Conservation (phyloP, 2,797 vertebrate genomes). For the Bovichtus diacanthus region DNA sequence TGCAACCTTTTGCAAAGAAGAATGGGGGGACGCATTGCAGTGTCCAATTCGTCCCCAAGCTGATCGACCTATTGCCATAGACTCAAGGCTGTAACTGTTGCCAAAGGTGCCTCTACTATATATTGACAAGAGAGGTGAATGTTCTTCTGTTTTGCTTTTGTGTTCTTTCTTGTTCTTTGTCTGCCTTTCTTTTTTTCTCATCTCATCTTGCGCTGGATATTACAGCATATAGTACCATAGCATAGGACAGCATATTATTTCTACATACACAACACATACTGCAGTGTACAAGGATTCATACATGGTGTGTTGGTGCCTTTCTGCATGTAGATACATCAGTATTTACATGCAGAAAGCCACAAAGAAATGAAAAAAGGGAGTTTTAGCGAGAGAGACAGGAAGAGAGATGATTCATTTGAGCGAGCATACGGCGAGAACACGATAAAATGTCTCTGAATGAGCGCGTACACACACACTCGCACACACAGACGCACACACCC, state of each 20-base stretch:
- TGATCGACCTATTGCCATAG: slow-evolving; percentile 44
- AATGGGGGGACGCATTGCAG: slow-evolving; percentile 28
- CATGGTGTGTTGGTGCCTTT: neutral
- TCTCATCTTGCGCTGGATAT: neutral
- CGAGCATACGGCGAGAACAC: slow-evolving; percentile 14
- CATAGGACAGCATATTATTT: neutral
- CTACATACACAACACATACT: neutral
- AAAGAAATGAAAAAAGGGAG: slow-evolving; percentile 42
- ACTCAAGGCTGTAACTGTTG: slow-evolving; percentile 26
- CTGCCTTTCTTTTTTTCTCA: neutral
- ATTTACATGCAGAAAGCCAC: too few relatives aligned
- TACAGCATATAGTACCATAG: neutral
- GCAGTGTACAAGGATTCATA: neutral
- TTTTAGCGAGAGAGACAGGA: slow-evolving; percentile 21
- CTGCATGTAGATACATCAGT: slow-evolving; percentile 19
- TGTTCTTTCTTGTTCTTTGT: neutral
- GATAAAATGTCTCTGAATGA: slow-evolving; percentile 33
- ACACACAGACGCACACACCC: slow-evolving; percentile 4
- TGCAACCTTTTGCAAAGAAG: slow-evolving; percentile 29
- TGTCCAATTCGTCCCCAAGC: slow-evolving; percentile 19
- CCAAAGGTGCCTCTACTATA: slow-evolving; percentile 24
- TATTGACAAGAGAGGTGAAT: slow-evolving; percentile 25
- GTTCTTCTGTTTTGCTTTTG: slow-evolving; percentile 4
- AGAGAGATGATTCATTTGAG: slow-evolving; percentile 45
- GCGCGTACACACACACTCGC: neutral